Evolutionary conservation across 1,140 invertebrate species (phyloP), one percentile per base, ranked within the genome.

Genomic region (Drosophila novamexicana): DNA sequence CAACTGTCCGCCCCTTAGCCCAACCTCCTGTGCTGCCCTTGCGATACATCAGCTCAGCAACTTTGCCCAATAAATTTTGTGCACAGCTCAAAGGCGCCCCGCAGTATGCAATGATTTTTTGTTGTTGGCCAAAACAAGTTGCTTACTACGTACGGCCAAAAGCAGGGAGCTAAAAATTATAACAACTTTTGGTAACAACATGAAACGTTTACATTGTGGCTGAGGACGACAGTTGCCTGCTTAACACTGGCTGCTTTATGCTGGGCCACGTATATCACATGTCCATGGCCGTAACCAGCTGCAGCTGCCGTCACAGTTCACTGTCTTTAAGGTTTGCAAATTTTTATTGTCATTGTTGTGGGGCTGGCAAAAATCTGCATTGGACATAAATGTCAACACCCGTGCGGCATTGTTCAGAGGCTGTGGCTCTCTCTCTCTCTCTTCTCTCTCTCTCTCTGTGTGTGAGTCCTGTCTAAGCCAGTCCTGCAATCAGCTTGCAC

Each of bases 341-440:
- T 79, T 86, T 86, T 86, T 86, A 86, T 85, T 88, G 76, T 83
- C 65, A 71, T 40, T 64, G 61, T 47, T 66, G 70, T 70, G 65
- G 75, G 67, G 49, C 63, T 67, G 81, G 76, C 69, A 88, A 88
- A 88, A 88, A 88, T 88, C 83, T 88, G 83, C 83, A 88, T 88
- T 88, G 83, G 84, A 88, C 83, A 88, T 88, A 88, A 88, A 88
- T 89, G 83, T 88, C 83, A 88, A 89, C 83, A 88, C 83, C 84
- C 84, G 77, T 70, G 73, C 47, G 64, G 72, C 67, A 70, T 75
- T 75, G 72, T 75, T 47, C 44, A 40, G 40, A 50, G 64, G 42
- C 42, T 62, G 57, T 62, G 65, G 69, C 36, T 59, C 7, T 29
- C 34, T 42, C 22, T 56, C 14, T 32, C 45, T 45, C 36, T 42